Conservation (phyloP, 2,888 invertebrate genomes). For the Piscicola geometra region DNA sequence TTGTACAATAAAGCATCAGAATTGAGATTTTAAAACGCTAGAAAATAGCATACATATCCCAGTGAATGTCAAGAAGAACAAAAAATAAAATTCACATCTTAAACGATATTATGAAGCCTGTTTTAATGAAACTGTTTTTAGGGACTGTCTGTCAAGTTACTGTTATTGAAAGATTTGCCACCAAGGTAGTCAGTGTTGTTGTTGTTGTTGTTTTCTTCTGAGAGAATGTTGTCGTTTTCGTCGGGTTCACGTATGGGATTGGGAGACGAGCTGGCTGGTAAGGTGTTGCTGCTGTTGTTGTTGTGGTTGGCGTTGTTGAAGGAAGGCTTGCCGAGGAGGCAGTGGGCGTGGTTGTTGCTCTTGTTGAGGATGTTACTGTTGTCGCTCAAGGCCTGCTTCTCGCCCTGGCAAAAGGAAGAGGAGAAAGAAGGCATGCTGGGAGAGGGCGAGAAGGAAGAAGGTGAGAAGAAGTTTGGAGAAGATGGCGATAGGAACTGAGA, state of each 20-base stretch:
- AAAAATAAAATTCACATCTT: no score
- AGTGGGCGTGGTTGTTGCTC: neutral
- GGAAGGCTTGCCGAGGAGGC: constrained; percentile 5
- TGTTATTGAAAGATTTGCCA: no score
- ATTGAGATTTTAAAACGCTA: no score
- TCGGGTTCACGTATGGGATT: neutral
- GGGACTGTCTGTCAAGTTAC: no score
- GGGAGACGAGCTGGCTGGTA: constrained; percentile 10
- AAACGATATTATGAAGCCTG: no score
- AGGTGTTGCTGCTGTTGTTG: neutral
- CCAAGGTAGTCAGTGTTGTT: neutral
- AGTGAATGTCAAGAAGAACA: no score
- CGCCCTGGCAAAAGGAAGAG: neutral
- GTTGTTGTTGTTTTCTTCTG: neutral
- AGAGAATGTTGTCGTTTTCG: constrained; percentile 10
- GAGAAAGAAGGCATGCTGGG: neutral
- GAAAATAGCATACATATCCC: no score
- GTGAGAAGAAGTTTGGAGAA: neutral
- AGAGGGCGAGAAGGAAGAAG: neutral
- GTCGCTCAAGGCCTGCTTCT: neutral
- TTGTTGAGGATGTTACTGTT: constrained; percentile 8
- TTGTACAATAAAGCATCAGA: no score
- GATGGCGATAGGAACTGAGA: neutral
- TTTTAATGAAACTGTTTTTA: no score
- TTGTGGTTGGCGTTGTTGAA: neutral